A percentile compares a stretch with the other conserved stretches of the same genome.
Evolutionary conservation across 2,888 invertebrate species (phyloP).

Genomic region (Thera britannica): DNA sequence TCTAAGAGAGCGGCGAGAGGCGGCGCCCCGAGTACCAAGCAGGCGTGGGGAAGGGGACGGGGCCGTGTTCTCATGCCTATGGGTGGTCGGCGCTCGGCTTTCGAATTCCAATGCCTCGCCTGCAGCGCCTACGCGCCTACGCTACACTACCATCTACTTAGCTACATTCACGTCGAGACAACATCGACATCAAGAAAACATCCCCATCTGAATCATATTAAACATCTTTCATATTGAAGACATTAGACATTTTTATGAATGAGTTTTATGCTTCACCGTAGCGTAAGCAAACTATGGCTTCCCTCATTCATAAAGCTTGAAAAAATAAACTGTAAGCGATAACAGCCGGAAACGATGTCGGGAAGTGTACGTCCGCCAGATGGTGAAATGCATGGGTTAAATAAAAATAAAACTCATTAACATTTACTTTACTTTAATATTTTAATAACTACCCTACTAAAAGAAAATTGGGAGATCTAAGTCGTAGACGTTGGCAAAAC

Average conservation of each 20-base stretch:
- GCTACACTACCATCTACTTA: conserved; percentile 63
- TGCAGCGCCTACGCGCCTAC: conserved; percentile 76
- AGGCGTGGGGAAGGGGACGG: conserved; percentile 80
- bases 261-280: conserved; percentile 57
- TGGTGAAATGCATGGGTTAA: conserved; percentile 55
- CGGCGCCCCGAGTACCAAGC: conserved; percentile 69
- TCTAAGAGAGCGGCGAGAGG: conserved; percentile 76
- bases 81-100: conserved; percentile 84
- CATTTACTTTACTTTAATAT: conserved; percentile 1
- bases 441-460: too few species aligned
- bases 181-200: conserved; percentile 38
- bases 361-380: conserved; percentile 83
- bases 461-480: background rate
- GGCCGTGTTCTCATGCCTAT: conserved; percentile 82
- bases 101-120: conserved; percentile 83
- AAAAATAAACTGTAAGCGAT: conserved; percentile 73
- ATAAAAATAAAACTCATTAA: conserved; percentile 40
- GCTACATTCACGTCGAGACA: conserved; percentile 43
- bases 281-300: conserved; percentile 64
- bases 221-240: conserved; percentile 12
- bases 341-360: conserved; percentile 75
- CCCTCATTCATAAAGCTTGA: conserved; percentile 72
- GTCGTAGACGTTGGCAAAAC: background rate
- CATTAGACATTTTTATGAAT: conserved; percentile 56
- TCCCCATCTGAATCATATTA: background rate